These are phyloP conservation scores for Actinia equina DNA, from an alignment of 64 coral and sea anemone species.

Conservation along the genomic window DNA sequence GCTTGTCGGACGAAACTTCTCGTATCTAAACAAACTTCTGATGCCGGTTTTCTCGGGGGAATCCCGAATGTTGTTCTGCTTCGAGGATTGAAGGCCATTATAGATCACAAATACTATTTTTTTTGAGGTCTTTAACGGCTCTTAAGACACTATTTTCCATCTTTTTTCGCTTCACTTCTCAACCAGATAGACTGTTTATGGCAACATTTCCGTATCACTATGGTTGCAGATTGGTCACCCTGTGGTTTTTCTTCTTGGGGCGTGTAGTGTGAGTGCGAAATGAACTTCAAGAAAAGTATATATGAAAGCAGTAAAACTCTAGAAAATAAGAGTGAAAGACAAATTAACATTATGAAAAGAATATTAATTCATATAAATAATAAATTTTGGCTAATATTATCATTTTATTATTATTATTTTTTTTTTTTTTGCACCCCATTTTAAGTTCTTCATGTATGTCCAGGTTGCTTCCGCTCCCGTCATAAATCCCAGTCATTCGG, in stretches of 20 bases:
- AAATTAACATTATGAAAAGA: no score
- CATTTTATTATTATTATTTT: no score
- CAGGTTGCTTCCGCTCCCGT: no score
- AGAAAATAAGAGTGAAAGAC: no score
- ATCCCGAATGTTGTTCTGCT: slow-evolving; percentile 71
- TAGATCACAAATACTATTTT: background rate
- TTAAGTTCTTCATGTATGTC: no score
- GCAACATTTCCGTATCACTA: background rate
- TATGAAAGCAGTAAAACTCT: no score
- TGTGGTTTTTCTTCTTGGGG: background rate
- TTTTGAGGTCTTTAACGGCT: background rate
- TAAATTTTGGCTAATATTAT: no score
- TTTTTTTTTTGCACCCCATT: no score
- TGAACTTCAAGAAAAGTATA: background rate
- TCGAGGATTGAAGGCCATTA: slow-evolving; percentile 83
- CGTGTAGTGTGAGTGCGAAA: background rate
- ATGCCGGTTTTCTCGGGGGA: slow-evolving; percentile 32
- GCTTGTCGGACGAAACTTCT: slow-evolving; percentile 78
- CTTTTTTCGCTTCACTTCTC: background rate
- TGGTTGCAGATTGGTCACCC: background rate
- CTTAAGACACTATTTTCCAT: background rate
- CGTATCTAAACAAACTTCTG: slow-evolving; percentile 43
- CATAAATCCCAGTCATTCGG: no score
- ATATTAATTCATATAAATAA: no score
- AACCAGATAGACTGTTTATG: background rate